A percentile compares a stretch with the other conserved stretches of the same genome.
Conservation (phyloP, 2,888 invertebrate species). For the Cactoblastis cactorum region DNA sequence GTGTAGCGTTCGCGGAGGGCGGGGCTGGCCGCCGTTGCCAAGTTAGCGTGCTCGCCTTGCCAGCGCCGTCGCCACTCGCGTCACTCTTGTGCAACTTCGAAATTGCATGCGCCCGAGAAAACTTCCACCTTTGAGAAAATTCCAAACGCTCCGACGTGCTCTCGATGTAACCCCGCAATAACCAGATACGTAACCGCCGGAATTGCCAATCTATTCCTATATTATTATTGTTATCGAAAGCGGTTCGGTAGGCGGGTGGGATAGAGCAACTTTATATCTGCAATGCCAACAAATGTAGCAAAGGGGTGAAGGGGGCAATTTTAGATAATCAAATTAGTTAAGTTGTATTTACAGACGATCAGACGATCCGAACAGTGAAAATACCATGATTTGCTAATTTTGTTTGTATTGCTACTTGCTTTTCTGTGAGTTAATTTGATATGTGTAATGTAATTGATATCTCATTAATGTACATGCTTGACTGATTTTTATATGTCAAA, state of each 20-base stretch:
- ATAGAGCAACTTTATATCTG: constrained; percentile 5
- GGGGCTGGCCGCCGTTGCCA: constrained; percentile 27
- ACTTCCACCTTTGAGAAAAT: constrained; percentile 68
- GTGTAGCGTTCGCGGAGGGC: constrained; percentile 41
- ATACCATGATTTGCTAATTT: background rate
- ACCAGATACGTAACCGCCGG: constrained; percentile 52
- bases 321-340: constrained; percentile 4
- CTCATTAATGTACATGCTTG: too few species aligned
- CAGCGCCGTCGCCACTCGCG: constrained; percentile 26
- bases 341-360: background rate
- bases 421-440: background rate
- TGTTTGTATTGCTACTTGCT: background rate
- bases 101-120: constrained; percentile 66
- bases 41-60: constrained; percentile 25
- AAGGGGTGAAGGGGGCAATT: background rate
- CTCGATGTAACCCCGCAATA: constrained; percentile 58
- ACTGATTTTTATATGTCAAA: too few species aligned
- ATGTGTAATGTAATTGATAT: too few species aligned
- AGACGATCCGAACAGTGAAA: background rate
- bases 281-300: constrained; percentile 8
- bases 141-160: constrained; percentile 57
- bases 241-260: background rate
- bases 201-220: constrained; percentile 56
- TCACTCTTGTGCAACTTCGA: constrained; percentile 53
- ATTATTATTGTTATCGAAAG: constrained; percentile 30